Conservation (phyloP, 1,140 invertebrate species). For the Trichogramma pretiosum region DNA sequence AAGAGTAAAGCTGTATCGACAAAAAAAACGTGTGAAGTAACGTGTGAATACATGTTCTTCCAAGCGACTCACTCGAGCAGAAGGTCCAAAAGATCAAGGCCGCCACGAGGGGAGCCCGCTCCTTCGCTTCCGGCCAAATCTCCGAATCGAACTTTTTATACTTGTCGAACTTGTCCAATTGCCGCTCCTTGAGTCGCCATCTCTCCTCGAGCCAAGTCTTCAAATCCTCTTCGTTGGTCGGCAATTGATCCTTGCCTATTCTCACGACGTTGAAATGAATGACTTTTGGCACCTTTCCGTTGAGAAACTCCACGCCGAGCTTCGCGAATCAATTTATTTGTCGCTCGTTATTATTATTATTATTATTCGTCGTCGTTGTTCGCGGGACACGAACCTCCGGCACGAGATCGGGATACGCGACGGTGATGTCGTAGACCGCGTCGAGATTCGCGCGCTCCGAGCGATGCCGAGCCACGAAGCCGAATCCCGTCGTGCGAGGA, state of each 20-base stretch:
- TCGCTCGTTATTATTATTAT: neutral
- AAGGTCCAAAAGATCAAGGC: constrained; percentile 50
- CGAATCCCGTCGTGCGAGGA: neutral
- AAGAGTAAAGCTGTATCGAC: too few relatives aligned
- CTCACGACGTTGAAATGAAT: constrained; percentile 68
- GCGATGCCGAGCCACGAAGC: neutral
- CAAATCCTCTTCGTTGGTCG: constrained; percentile 48
- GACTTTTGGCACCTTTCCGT: constrained; percentile 62
- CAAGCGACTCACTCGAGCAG: too few relatives aligned
- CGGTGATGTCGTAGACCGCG: neutral
- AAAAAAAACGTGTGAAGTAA: too few relatives aligned
- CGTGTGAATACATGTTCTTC: too few relatives aligned
- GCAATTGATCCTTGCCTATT: constrained; percentile 52
- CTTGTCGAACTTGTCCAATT: constrained; percentile 50
- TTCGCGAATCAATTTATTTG: neutral
- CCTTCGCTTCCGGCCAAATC: constrained; percentile 29
- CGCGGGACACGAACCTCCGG: neutral
- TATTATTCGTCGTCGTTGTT: neutral
- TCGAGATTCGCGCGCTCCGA: neutral
- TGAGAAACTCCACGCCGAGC: too few relatives aligned
- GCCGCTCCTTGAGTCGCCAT: constrained; percentile 63
- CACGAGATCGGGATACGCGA: neutral
- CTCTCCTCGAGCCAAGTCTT: constrained; percentile 58
- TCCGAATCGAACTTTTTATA: constrained; percentile 41
- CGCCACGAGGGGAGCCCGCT: constrained; percentile 39